Evolutionary conservation across 2,888 invertebrate genomes (phyloP), one percentile per base, ranked within the genome.

Genomic region (Trichacis sp.): DNA sequence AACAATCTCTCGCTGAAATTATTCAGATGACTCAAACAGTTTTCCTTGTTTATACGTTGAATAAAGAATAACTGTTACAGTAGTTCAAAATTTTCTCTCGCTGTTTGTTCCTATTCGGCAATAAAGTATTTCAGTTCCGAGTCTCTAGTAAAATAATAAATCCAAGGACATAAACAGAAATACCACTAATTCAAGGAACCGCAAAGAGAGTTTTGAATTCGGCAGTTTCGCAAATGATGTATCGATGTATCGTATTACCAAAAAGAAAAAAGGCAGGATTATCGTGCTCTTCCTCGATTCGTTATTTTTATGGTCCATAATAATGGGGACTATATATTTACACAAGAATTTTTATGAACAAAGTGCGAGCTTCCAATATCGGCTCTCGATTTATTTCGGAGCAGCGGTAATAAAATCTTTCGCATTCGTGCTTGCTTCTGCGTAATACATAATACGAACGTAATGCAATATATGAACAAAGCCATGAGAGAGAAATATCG

Each of bases 401-500:
- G 56, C 63, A 61, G 38, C n/a, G 60, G 67, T 73, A 73, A 74
- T 76, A 77, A 74, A 76, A 72, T 72, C 73, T 66, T 72, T 71
- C 69, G 63, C 69, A 68, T 73, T 71, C 65, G 61, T 64, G 67
- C 61, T 64, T 56, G 56, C 53, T 57, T 60, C 64, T 53, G 67
- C 51, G 62, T 59, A 62, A 64, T 69, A 69, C 64, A 67, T 69
- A 69, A 68, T 68, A 64, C 64, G 48, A 56, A 45, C 56, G 78
- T 76, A 77, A 79, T 71, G 73, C 69, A 75, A 79, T 79, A 75
- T 75, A 74, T 71, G 72, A 76, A 78, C 75, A 77, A 77, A 77
- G 74, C 75, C 72, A 69, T 66, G 68, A 69, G 70, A 73, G 71
- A 73, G 75, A 76, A 74, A 79, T 79, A 79, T 78, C 77, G 74